These are phyloP conservation scores for Pteronotus mesoamericanus DNA, from an alignment of 2,797 vertebrate genomes.

Conservation along the genomic window DNA sequence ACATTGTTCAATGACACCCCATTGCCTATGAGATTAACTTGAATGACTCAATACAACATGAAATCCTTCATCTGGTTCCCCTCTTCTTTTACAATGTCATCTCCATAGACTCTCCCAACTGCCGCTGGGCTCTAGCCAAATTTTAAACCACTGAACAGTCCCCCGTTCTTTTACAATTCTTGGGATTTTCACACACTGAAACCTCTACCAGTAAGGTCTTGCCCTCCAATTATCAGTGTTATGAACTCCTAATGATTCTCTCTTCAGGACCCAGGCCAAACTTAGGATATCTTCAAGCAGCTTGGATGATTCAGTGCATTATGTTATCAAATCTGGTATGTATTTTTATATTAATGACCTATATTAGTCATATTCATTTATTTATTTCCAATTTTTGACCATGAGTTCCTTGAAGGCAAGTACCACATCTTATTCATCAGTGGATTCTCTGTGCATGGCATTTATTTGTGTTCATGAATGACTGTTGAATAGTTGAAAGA, in stretches of 20 bases:
- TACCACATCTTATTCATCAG: background rate
- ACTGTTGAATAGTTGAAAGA: slow-evolving; percentile 43
- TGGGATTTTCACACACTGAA: background rate
- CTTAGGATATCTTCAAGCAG: background rate
- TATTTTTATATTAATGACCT: background rate
- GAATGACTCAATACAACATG: background rate
- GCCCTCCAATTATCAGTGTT: background rate
- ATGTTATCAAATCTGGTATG: background rate
- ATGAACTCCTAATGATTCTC: background rate
- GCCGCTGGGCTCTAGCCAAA: background rate
- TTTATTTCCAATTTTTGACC: background rate
- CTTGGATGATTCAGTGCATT: background rate
- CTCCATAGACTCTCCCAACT: background rate
- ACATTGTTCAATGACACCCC: background rate
- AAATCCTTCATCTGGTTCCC: background rate
- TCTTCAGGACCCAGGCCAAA: background rate
- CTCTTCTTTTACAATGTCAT: background rate
- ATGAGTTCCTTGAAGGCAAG: background rate
- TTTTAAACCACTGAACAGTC: background rate
- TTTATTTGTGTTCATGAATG: slow-evolving; percentile 4
- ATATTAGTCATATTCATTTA: background rate
- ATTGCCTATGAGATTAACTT: background rate
- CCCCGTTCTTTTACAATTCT: background rate
- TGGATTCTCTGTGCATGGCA: background rate
- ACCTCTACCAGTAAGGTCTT: background rate